These are phyloP conservation scores for Cassiopea andromeda DNA, from an alignment of 30 jellyfish, hydroid and myxozoan genomes.

Conservation along the genomic window DNA sequence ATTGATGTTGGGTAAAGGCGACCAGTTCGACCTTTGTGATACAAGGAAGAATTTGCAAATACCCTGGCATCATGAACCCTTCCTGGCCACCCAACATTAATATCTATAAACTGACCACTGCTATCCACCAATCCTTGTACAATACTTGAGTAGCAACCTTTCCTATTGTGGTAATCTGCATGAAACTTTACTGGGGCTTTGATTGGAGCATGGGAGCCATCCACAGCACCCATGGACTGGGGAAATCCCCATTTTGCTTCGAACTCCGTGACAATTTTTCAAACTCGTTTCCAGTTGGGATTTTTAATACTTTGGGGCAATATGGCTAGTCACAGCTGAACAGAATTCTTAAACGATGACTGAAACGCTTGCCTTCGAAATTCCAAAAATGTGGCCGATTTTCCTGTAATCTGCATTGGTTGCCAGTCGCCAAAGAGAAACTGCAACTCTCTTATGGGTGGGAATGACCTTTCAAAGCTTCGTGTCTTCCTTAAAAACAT, in stretches of 20 bases:
- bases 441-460: conserved; percentile 7
- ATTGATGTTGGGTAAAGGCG: conserved; percentile 1
- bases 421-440: conserved; percentile 32
- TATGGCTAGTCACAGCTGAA: not conserved
- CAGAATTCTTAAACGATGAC: conserved; percentile 37
- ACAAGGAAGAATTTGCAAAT: conserved; percentile 31
- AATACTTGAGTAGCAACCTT: conserved; percentile 50
- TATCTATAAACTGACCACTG: conserved; percentile 37
- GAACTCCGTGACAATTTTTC: conserved; percentile 5
- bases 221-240: conserved; percentile 56
- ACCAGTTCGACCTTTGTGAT: conserved; percentile 15
- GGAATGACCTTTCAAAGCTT: conserved; percentile 29
- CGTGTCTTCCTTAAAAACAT: conserved; percentile 5
- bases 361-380: conserved; percentile 57
- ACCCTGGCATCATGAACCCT: conserved; percentile 55
- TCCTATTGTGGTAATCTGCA: conserved; percentile 50
- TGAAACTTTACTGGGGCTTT: conserved; percentile 52
- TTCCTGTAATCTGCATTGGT: conserved; percentile 34
- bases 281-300: conserved; percentile 15
- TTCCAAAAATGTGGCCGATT: conserved; percentile 44
- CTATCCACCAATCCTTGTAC: conserved; percentile 43
- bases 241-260: conserved; percentile 60
- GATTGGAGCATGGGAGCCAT: conserved; percentile 67
- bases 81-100: conserved; percentile 62
- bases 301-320: conserved; percentile 28